phyloP scores from a whole-genome alignment of 2,113 vertebrate genomes.

The Phrynocephalus versicolor region DNA sequence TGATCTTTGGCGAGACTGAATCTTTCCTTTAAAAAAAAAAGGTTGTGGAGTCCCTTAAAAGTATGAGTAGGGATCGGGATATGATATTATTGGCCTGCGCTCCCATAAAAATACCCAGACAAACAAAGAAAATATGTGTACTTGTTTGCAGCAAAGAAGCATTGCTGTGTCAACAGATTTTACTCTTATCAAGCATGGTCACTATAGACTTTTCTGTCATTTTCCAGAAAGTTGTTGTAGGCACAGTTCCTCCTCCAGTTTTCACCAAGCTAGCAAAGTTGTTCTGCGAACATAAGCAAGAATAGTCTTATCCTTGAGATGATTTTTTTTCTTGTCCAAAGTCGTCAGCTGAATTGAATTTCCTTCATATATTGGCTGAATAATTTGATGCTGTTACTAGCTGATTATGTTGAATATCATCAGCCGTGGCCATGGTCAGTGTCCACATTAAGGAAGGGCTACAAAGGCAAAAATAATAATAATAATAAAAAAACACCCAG shows the following conservation, averaged over 20 bases:
- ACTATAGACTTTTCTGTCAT: background rate
- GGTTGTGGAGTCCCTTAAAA: background rate
- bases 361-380: background rate
- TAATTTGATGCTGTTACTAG: background rate
- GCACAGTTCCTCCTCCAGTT: background rate
- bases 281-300: background rate
- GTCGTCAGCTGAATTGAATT: background rate
- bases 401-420: background rate
- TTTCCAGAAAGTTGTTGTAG: background rate
- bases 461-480: background rate
- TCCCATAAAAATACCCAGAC: no score
- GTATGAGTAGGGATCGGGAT: background rate
- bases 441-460: background rate
- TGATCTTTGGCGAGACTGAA: no score
- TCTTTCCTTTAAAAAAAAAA: no score
- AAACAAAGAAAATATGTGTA: background rate
- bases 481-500: no score
- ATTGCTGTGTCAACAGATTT: background rate
- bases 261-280: background rate
- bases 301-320: background rate
- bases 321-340: accelerated
- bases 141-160: background rate
- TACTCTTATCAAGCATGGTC: background rate
- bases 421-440: background rate
- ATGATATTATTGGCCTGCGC: no score